These are phyloP conservation scores for Rhodeus uyekii DNA, from an alignment of 2,797 vertebrate species.

Conservation along the genomic window DNA sequence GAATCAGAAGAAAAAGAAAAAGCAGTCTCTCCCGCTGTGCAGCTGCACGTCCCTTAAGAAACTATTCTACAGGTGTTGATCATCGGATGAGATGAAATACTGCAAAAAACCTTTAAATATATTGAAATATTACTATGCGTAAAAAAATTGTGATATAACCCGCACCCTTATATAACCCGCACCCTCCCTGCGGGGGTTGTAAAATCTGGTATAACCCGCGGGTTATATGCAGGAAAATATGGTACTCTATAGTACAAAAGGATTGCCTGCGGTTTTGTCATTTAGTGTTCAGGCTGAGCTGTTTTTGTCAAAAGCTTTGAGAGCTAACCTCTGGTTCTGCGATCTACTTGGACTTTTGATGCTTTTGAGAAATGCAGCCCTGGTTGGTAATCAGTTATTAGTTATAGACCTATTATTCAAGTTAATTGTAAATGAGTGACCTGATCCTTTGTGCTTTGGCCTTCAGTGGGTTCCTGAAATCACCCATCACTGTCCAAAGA, in stretches of 20 bases:
- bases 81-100: too few relatives aligned
- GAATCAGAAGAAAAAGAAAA: too few relatives aligned
- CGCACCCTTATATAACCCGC: too few relatives aligned
- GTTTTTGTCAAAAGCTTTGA: not conserved
- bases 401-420: not conserved
- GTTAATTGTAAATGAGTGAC: not conserved
- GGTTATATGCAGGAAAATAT: too few relatives aligned
- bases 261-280: not conserved
- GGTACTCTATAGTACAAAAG: not conserved
- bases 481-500: constrained; percentile 86
- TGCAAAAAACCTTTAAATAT: too few relatives aligned
- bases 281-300: not conserved
- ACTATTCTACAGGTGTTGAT: too few relatives aligned
- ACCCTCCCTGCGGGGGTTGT: too few relatives aligned
- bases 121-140: too few relatives aligned
- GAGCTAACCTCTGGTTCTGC: not conserved
- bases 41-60: too few relatives aligned
- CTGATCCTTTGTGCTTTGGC: not conserved
- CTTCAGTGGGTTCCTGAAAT: constrained; percentile 83
- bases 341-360: not conserved
- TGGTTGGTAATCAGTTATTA: not conserved
- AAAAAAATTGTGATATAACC: too few relatives aligned
- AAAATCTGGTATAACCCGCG: too few relatives aligned
- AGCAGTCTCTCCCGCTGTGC: too few relatives aligned
- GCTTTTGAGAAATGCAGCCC: not conserved